Evolutionary conservation across 2,888 invertebrate species (phyloP).

Genomic region (Erpobdella octoculata): DNA sequence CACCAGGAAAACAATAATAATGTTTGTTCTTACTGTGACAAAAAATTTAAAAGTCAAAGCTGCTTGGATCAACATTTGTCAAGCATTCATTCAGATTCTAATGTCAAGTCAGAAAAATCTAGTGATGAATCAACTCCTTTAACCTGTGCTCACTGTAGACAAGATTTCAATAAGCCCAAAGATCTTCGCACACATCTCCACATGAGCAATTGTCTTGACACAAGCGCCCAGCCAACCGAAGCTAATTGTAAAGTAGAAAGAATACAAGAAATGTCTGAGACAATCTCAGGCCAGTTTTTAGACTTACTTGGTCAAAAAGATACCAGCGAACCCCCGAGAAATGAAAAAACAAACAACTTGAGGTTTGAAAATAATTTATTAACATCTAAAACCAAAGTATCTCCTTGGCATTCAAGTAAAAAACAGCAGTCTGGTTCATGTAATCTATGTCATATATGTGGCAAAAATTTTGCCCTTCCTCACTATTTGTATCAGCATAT

Average conservation of each 20-base stretch:
- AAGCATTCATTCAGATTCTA: not conserved
- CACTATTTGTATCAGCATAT: slow-evolving; percentile 3
- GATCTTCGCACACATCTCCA: not conserved
- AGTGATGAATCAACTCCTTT: not conserved
- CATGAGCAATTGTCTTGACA: not conserved
- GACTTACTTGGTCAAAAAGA: not conserved
- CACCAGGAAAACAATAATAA: not conserved
- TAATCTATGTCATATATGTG: slow-evolving; percentile 8
- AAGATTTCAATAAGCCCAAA: not conserved
- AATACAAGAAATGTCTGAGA: too few relatives aligned
- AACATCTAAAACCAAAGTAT: too few relatives aligned
- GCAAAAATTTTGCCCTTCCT: not conserved
- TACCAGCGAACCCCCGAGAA: not conserved
- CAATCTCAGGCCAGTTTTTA: too few relatives aligned
- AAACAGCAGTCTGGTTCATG: not conserved
- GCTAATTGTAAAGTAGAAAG: too few relatives aligned
- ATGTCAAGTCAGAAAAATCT: not conserved
- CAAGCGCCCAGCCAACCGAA: too few relatives aligned
- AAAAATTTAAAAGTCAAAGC: not conserved
- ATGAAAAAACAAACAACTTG: too few relatives aligned
- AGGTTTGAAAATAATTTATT: too few relatives aligned
- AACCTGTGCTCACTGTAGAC: not conserved
- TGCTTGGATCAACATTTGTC: not conserved
- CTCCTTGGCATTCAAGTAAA: not conserved
- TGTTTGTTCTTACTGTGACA: not conserved